These are phyloP conservation scores for Rachycentron canadum DNA, from an alignment of 2,797 vertebrate species.

Conservation along the genomic window DNA sequence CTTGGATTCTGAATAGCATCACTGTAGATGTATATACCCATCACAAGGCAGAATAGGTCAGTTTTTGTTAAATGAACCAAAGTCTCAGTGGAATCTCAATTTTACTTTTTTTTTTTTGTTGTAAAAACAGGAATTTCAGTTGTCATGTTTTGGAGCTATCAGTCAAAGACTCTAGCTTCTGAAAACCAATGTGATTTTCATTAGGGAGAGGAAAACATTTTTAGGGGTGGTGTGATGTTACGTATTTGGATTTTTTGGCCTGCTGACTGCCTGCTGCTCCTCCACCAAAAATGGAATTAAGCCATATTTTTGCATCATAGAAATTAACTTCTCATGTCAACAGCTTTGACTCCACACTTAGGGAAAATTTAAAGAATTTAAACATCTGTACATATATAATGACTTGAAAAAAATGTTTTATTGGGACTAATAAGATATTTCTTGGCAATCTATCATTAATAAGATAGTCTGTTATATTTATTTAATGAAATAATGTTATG, in stretches of 20 bases:
- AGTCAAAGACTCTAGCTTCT: constrained; percentile 13
- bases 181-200: constrained; percentile 24
- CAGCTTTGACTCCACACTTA: neutral
- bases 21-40: constrained; percentile 1
- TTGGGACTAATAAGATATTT: neutral
- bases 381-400: neutral
- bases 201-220: constrained; percentile 11
- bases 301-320: neutral
- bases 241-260: constrained; percentile 3
- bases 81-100: constrained; percentile 4
- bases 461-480: neutral
- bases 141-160: neutral
- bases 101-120: neutral
- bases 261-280: neutral
- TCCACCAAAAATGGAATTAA: neutral
- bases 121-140: constrained; percentile 3
- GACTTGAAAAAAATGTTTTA: neutral
- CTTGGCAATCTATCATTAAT: neutral
- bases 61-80: constrained; percentile 4
- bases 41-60: neutral
- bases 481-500: neutral
- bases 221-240: constrained; percentile 16
- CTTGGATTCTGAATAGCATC: neutral
- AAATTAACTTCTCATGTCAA: neutral
- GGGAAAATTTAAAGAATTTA: neutral